phyloP scores from a whole-genome alignment of 92 coral and sea anemone species.

The Epizoanthus rinbou region DNA sequence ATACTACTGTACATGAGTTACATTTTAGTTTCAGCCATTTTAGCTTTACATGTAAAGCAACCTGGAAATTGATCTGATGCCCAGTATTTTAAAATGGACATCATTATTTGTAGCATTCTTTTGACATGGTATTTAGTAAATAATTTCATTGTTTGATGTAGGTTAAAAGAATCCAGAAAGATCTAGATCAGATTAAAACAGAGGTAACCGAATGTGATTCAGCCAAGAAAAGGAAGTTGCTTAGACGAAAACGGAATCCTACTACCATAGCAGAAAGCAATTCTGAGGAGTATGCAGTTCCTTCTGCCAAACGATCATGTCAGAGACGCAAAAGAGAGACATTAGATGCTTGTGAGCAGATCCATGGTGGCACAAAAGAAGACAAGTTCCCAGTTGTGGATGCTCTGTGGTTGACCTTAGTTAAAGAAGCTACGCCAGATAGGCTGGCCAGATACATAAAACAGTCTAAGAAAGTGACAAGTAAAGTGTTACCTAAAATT shows the following conservation, averaged over 20 bases:
- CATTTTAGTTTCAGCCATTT: too few relatives aligned
- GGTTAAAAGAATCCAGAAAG: too few relatives aligned
- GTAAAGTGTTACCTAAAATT: constrained; percentile 49
- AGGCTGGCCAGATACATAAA: constrained; percentile 21
- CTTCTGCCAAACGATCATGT: constrained; percentile 48
- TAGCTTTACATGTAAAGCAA: too few relatives aligned
- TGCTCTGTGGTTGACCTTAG: constrained; percentile 66
- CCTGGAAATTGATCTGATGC: too few relatives aligned
- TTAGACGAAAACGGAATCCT: constrained; percentile 49
- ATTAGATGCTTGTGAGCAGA: constrained; percentile 55
- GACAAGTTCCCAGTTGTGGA: constrained; percentile 40
- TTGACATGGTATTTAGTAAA: too few relatives aligned
- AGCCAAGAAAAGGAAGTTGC: constrained; percentile 35
- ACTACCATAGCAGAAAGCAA: constrained; percentile 29
- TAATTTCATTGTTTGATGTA: too few relatives aligned
- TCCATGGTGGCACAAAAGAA: constrained; percentile 58
- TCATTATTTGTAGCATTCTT: too few relatives aligned
- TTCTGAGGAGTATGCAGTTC: constrained; percentile 55
- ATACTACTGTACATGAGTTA: too few relatives aligned
- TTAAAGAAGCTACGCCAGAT: constrained; percentile 49
- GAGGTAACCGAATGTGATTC: too few relatives aligned
- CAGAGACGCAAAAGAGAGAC: constrained; percentile 67
- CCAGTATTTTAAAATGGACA: too few relatives aligned
- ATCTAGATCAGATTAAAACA: too few relatives aligned
- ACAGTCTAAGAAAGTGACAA: constrained; percentile 44